These are phyloP conservation scores for Pseudomugil gertrudae DNA, from an alignment of 2,797 vertebrate genomes.

Conservation along the genomic window DNA sequence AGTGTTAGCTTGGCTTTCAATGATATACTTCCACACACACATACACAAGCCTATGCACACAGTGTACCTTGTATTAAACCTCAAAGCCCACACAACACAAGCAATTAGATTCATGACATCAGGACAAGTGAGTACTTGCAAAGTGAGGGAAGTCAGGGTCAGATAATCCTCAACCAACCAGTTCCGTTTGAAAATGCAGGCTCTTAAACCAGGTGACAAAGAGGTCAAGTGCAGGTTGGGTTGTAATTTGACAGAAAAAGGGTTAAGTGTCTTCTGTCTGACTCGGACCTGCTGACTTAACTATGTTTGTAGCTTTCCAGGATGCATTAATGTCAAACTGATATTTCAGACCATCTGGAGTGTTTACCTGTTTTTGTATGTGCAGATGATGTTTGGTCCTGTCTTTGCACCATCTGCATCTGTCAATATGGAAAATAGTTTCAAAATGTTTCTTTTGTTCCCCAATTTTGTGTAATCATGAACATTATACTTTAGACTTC, in stretches of 20 bases:
- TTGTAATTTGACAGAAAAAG: slow-evolving; percentile 22
- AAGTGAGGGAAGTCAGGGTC: slow-evolving; percentile 53
- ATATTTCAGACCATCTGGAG: not conserved
- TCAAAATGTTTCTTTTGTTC: not conserved
- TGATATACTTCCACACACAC: slow-evolving; percentile 47
- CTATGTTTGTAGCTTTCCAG: slow-evolving; percentile 13
- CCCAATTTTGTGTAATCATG: not conserved
- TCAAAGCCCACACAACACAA: slow-evolving; percentile 82
- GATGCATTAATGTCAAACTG: not conserved
- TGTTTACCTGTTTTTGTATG: slow-evolving; percentile 1
- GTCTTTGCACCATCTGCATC: not conserved
- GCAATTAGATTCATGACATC: slow-evolving; percentile 80
- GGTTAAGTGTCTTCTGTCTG: slow-evolving; percentile 47
- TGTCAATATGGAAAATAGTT: not conserved
- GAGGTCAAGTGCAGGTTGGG: slow-evolving; percentile 69
- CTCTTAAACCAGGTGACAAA: slow-evolving; percentile 41
- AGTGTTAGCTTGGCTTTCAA: slow-evolving; percentile 64
- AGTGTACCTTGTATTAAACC: slow-evolving; percentile 82
- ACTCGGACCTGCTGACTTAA: slow-evolving; percentile 36
- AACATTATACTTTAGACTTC: not conserved
- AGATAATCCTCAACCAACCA: slow-evolving; percentile 50
- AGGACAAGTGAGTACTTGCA: slow-evolving; percentile 67
- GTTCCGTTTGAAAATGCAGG: slow-evolving; percentile 28
- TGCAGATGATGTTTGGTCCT: not conserved
- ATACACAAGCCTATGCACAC: slow-evolving; percentile 37